phyloP scores from a whole-genome alignment of 2,113 vertebrate genomes.

The Prionailurus viverrinus region DNA sequence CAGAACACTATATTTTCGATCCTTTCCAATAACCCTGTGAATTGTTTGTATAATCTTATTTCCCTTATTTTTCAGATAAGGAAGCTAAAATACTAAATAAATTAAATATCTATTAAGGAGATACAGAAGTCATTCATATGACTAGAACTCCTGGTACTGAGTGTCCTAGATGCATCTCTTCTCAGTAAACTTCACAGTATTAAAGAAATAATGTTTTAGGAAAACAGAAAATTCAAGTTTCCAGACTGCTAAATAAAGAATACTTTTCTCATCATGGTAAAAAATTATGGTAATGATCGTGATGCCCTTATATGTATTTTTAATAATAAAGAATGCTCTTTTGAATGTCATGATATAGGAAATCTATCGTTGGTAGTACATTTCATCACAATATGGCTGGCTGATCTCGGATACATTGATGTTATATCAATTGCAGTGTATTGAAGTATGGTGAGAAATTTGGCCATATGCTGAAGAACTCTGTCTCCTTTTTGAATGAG shows the following conservation, averaged over 20 bases:
- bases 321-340: not conserved
- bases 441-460: not conserved
- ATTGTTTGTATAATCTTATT: not conserved
- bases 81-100: conserved; percentile 25
- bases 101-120: not conserved
- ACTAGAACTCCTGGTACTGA: not conserved
- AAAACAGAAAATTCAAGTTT: not conserved
- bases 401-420: not conserved
- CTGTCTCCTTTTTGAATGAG: not conserved
- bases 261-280: not conserved
- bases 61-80: not conserved
- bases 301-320: not conserved
- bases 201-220: not conserved
- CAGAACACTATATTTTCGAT: not conserved
- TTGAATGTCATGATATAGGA: not conserved
- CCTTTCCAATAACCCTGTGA: not conserved
- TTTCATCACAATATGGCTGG: not conserved
- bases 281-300: not conserved
- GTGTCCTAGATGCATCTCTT: not conserved
- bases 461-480: not conserved
- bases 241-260: not conserved
- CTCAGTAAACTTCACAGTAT: not conserved
- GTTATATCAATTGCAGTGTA: not conserved
- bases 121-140: not conserved
- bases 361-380: not conserved